These are phyloP conservation scores for Mycalesis mineus DNA, from an alignment of 2,888 invertebrate species.

Conservation along the genomic window DNA sequence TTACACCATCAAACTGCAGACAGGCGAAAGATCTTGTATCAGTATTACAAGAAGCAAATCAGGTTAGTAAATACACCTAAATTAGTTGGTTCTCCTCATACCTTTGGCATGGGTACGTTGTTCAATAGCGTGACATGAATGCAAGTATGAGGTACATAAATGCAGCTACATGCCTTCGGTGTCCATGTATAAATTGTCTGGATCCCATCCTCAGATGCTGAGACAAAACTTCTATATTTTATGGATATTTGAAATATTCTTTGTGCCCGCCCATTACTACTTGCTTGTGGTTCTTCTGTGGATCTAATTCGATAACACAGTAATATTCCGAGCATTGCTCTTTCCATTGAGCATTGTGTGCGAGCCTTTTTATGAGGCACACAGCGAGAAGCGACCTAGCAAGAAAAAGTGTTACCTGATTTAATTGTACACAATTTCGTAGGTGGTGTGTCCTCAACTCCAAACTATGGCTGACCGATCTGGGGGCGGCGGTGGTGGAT, in stretches of 20 bases:
- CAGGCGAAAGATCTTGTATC: constrained; percentile 93
- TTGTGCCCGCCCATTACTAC: too few relatives aligned
- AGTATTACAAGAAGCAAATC: constrained; percentile 93
- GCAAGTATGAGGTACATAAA: constrained; percentile 84
- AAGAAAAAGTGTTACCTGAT: too few relatives aligned
- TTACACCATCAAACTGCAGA: constrained; percentile 91
- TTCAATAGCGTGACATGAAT: constrained; percentile 84
- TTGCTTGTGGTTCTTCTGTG: too few relatives aligned
- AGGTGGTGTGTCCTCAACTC: constrained; percentile 91
- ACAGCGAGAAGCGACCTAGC: too few relatives aligned
- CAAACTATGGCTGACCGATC: constrained; percentile 86
- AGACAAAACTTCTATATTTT: too few relatives aligned
- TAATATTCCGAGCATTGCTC: too few relatives aligned
- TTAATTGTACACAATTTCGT: constrained; percentile 42
- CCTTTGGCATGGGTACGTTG: constrained; percentile 87
- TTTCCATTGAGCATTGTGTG: too few relatives aligned
- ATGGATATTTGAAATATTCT: too few relatives aligned
- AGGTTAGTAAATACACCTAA: constrained; percentile 69
- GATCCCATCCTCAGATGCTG: constrained; percentile 86
- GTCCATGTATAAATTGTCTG: constrained; percentile 84
- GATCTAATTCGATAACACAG: too few relatives aligned
- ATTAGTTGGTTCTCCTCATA: constrained; percentile 73
- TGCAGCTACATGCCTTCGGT: constrained; percentile 87
- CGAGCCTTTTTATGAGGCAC: too few relatives aligned
- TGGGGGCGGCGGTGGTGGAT: constrained; percentile 80